These are phyloP conservation scores for Ceyx margarethae DNA, from an alignment of 2,113 vertebrate species.

Conservation along the genomic window DNA sequence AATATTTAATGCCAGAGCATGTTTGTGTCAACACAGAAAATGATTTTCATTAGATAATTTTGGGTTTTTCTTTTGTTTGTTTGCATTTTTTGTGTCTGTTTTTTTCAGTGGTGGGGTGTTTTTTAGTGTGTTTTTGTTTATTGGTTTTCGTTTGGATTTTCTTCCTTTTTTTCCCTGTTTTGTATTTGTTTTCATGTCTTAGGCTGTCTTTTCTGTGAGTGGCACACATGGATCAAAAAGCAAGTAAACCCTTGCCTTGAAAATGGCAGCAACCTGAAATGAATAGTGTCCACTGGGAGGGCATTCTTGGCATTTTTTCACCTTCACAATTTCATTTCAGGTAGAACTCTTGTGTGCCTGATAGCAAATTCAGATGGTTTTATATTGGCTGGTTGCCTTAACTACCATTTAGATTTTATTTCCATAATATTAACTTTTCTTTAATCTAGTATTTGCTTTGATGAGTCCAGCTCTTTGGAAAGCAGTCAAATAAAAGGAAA, in stretches of 20 bases:
- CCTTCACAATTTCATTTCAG: background rate
- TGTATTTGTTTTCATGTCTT: background rate
- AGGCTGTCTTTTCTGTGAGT: background rate
- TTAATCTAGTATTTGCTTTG: slow-evolving; percentile 7
- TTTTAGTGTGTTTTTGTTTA: background rate
- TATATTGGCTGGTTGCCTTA: background rate
- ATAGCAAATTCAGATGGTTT: slow-evolving; percentile 35
- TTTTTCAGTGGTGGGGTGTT: background rate
- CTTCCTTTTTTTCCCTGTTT: background rate
- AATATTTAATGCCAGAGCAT: background rate
- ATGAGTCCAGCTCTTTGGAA: slow-evolving; percentile 16
- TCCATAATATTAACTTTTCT: slow-evolving; percentile 1
- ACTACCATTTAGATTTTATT: slow-evolving; percentile 10
- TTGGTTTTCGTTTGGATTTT: background rate
- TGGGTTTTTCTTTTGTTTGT: too few relatives aligned
- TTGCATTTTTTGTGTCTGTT: background rate
- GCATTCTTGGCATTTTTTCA: slow-evolving; percentile 2
- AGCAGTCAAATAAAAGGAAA: slow-evolving; percentile 7
- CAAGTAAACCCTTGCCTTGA: background rate
- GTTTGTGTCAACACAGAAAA: background rate
- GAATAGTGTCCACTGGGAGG: accelerated
- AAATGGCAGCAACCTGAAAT: background rate
- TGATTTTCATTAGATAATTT: background rate
- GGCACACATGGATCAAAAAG: background rate
- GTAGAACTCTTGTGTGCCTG: background rate